Conservation (phyloP, 2,797 vertebrate species). For the Podarcis siculus region DNA sequence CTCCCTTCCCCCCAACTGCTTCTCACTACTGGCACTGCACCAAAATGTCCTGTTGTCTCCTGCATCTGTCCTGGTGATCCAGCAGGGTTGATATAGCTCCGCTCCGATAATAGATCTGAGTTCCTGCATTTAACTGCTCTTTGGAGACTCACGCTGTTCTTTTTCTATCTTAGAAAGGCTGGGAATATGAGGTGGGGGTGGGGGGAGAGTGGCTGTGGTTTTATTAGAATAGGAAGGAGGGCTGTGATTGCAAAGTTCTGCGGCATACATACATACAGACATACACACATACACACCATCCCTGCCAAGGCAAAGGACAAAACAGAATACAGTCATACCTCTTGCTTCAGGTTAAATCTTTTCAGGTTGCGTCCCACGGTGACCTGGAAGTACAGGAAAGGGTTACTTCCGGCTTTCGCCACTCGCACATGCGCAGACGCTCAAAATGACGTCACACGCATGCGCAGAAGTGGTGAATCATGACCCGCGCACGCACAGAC, state of each 20-base stretch:
- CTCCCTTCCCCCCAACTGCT: background rate
- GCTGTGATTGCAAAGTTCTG: background rate
- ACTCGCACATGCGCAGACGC: too few relatives aligned
- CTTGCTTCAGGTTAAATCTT: too few relatives aligned
- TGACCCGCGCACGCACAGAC: fast-evolving
- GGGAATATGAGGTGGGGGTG: background rate
- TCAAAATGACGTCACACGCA: too few relatives aligned
- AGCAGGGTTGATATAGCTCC: background rate
- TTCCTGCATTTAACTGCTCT: background rate
- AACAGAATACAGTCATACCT: background rate
- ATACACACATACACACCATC: background rate
- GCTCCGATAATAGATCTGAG: fast-evolving
- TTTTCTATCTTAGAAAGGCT: background rate
- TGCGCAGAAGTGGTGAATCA: too few relatives aligned
- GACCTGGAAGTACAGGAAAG: too few relatives aligned
- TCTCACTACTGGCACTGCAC: slow-evolving; percentile 21
- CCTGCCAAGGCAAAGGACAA: slow-evolving; percentile 8
- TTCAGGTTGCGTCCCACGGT: too few relatives aligned
- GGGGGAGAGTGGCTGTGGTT: background rate
- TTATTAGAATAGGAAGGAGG: slow-evolving; percentile 18
- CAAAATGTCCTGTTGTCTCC: background rate
- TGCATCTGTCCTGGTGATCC: background rate
- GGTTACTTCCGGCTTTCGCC: too few relatives aligned
- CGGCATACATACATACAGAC: too few relatives aligned
- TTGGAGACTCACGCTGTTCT: slow-evolving; percentile 8